Percentiles rank a stretch among this genome's conserved stretches.
Evolutionary conservation across 2,888 invertebrate genomes (phyloP).

Genomic region (Agrochola macilenta): DNA sequence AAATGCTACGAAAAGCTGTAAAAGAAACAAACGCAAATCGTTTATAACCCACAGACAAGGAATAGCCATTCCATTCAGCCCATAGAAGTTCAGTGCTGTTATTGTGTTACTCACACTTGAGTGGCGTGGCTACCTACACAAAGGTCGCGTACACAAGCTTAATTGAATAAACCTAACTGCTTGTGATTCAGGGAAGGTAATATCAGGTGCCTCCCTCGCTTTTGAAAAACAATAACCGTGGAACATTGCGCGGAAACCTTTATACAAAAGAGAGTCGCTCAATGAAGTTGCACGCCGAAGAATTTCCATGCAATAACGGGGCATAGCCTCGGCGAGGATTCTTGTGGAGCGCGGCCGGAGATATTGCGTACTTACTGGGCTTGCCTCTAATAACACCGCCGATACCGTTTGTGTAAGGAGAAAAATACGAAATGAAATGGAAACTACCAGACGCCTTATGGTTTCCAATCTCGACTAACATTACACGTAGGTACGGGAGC

Average conservation of each 20-base stretch:
- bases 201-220: conserved; percentile 84
- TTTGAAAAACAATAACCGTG: conserved; percentile 89
- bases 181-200: conserved; percentile 85
- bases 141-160: conserved; percentile 74
- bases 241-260: conserved; percentile 86
- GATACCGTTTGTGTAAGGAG: conserved; percentile 86
- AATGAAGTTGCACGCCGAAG: conserved; percentile 89
- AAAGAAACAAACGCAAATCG: conserved; percentile 31
- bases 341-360: conserved; percentile 82
- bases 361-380: conserved; percentile 90
- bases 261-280: conserved; percentile 87
- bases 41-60: conserved; percentile 17
- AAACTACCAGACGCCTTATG: conserved; percentile 84
- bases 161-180: conserved; percentile 86
- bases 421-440: conserved; percentile 88
- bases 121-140: conserved; percentile 68
- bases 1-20: neutral
- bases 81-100: conserved; percentile 52
- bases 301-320: conserved; percentile 90
- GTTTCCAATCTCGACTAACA: conserved; percentile 84
- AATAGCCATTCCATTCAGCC: conserved; percentile 41
- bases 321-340: conserved; percentile 81
- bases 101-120: conserved; percentile 64
- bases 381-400: conserved; percentile 88
- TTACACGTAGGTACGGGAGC: conserved; percentile 66